phyloP scores from a whole-genome alignment of 2,888 invertebrate species.

The Ochlodes sylvanus region DNA sequence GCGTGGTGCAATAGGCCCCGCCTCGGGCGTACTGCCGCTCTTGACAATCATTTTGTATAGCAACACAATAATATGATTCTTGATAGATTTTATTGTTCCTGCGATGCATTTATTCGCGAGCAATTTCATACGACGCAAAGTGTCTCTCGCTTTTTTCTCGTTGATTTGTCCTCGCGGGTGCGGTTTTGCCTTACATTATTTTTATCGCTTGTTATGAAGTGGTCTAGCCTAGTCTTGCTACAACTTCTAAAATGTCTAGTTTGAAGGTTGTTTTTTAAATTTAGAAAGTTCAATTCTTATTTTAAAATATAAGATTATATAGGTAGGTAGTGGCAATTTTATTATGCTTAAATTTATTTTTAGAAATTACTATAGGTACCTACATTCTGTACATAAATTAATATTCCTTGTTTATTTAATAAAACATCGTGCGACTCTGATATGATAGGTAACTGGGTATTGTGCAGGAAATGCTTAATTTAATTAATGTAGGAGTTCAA shows the following conservation, averaged over 20 bases:
- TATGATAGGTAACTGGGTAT: no score
- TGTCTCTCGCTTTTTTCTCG: slow-evolving; percentile 45
- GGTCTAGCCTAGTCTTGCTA: not conserved
- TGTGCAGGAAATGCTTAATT: no score
- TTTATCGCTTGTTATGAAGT: slow-evolving; percentile 21
- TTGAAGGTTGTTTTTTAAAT: not conserved
- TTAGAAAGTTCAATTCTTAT: not conserved
- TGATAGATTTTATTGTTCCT: slow-evolving; percentile 83
- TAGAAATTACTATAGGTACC: no score
- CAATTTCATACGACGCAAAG: slow-evolving; percentile 55
- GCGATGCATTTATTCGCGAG: slow-evolving; percentile 77
- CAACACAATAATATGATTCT: slow-evolving; percentile 84
- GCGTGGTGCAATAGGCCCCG: slow-evolving; percentile 69
- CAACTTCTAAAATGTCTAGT: not conserved
- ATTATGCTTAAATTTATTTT: no score
- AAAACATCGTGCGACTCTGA: no score
- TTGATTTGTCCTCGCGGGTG: slow-evolving; percentile 36
- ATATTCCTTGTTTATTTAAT: no score
- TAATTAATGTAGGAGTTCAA: no score
- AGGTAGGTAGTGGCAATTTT: no score
- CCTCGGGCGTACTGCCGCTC: slow-evolving; percentile 63
- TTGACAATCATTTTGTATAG: slow-evolving; percentile 85
- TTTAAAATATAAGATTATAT: not conserved
- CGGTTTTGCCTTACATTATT: slow-evolving; percentile 32
- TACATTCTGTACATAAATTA: no score